A percentile compares a stretch with the other conserved stretches of the same genome.
Evolutionary conservation across 2,113 vertebrate species (phyloP).

Genomic region (Speoplatyrhinus poulsoni): DNA sequence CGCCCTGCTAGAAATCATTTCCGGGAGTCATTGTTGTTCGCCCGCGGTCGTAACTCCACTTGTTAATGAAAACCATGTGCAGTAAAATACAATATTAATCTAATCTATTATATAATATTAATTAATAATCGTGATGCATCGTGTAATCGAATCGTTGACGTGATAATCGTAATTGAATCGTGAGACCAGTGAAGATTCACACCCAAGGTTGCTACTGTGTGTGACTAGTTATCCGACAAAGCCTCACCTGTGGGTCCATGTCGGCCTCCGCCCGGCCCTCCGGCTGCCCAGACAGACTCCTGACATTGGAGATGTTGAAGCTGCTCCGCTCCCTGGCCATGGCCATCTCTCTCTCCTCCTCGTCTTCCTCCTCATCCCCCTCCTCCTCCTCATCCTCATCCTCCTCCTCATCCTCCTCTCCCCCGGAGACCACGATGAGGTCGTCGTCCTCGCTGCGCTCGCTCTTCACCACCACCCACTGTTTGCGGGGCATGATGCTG

Average conservation of each 20-base stretch:
- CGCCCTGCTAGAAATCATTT: too few relatives aligned
- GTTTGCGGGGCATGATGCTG: slow-evolving; percentile 85
- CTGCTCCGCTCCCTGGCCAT: slow-evolving; percentile 60
- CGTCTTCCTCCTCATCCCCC: slow-evolving; percentile 84
- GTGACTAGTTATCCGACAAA: background rate
- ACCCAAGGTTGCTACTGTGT: too few relatives aligned
- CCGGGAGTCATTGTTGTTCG: too few relatives aligned
- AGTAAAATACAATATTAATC: too few relatives aligned
- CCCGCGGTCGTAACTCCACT: too few relatives aligned
- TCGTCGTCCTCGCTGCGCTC: slow-evolving; percentile 84
- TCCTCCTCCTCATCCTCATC: slow-evolving; percentile 85
- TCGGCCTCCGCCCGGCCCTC: slow-evolving; percentile 51
- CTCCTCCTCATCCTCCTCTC: slow-evolving; percentile 78
- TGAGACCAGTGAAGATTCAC: too few relatives aligned
- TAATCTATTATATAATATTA: too few relatives aligned
- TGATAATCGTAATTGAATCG: too few relatives aligned
- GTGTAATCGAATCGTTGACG: too few relatives aligned
- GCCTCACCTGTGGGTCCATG: slow-evolving; percentile 74
- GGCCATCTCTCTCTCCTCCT: slow-evolving; percentile 62
- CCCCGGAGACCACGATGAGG: slow-evolving; percentile 85
- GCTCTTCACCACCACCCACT: slow-evolving; percentile 90
- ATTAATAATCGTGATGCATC: too few relatives aligned
- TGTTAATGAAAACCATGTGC: too few relatives aligned
- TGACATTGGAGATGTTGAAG: slow-evolving; percentile 86
- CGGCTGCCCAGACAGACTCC: slow-evolving; percentile 80